Percentiles rank a stretch among this genome's conserved stretches.
Evolutionary conservation across 2,888 invertebrate genomes (phyloP).

Genomic region (Alloscopus bannaensis): DNA sequence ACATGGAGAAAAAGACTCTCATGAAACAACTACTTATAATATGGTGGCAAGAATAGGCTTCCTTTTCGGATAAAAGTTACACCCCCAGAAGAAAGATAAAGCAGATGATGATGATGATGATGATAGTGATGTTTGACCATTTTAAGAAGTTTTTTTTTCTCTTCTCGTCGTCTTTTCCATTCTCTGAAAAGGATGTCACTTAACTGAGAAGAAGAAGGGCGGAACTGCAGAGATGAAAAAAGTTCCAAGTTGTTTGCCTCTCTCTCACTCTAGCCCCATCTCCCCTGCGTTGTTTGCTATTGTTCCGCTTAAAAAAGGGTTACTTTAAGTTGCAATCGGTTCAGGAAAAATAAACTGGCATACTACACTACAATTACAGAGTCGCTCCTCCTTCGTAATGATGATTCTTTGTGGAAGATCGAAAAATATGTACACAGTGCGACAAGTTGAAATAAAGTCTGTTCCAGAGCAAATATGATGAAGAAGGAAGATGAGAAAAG

Average conservation of each 20-base stretch:
- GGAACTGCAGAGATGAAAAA: slow-evolving; percentile 33
- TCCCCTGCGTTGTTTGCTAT: no score
- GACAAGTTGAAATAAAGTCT: slow-evolving; percentile 31
- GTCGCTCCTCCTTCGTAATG: slow-evolving; percentile 28
- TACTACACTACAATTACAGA: not conserved
- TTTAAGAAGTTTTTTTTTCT: slow-evolving; percentile 52
- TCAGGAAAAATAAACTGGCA: slow-evolving; percentile 1
- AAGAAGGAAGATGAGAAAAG: slow-evolving; percentile 48
- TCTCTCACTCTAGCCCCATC: no score
- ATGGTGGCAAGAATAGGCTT: slow-evolving; percentile 22
- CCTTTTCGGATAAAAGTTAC: slow-evolving; percentile 36
- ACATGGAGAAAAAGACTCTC: slow-evolving; percentile 2
- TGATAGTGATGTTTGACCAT: slow-evolving; percentile 55
- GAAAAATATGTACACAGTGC: slow-evolving; percentile 1
- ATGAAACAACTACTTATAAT: slow-evolving; percentile 17
- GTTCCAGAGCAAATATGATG: slow-evolving; percentile 22
- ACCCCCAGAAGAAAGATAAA: slow-evolving; percentile 44
- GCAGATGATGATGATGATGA: slow-evolving; percentile 46
- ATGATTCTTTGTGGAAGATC: slow-evolving; percentile 1
- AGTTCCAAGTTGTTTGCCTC: slow-evolving; percentile 52
- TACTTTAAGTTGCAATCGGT: slow-evolving; percentile 14
- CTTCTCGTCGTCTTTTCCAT: no score
- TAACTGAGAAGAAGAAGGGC: slow-evolving; percentile 33
- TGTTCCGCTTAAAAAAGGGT: not conserved
- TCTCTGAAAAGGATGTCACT: slow-evolving; percentile 48